Percentiles rank a stretch among this genome's conserved stretches.
phyloP scores from a whole-genome alignment of 2,113 vertebrate genomes.

The zebrafish (Danio rerio) region DNA sequence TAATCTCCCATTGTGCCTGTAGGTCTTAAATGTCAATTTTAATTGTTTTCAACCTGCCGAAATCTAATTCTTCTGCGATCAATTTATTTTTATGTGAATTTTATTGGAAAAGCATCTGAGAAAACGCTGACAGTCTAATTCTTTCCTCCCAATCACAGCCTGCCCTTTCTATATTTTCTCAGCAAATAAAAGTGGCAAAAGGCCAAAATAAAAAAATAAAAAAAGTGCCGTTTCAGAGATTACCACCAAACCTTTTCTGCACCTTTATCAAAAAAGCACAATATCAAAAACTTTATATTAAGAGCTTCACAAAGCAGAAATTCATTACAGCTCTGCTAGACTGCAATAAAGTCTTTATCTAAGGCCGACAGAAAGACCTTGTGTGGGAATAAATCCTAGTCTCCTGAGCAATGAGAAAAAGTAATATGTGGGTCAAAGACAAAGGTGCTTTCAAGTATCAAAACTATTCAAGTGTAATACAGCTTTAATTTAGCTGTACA shows the following conservation, averaged over 20 bases:
- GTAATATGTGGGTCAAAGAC: not conserved
- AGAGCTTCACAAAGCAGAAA: conserved; percentile 22
- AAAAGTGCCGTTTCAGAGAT: not conserved
- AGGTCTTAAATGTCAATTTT: not conserved
- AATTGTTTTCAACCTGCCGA: not conserved
- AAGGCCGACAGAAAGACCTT: conserved; percentile 26
- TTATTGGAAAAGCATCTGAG: not conserved
- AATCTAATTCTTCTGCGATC: not conserved
- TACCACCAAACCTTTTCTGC: not conserved
- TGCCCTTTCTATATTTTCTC: not conserved
- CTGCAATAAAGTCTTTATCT: not conserved
- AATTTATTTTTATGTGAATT: not conserved
- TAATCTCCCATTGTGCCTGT: not conserved
- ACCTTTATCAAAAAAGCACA: conserved; percentile 22
- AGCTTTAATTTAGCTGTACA: too few species aligned
- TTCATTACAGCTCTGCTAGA: not conserved
- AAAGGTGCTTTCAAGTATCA: too few species aligned
- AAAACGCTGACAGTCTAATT: not conserved
- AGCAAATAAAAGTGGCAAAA: conserved; percentile 15
- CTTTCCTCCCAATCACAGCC: not conserved
- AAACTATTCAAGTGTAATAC: too few species aligned
- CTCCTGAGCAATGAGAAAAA: not conserved
- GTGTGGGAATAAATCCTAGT: not conserved
- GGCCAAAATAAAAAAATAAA: not conserved
- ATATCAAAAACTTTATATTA: conserved; percentile 17